Evolutionary conservation across 2,113 vertebrate genomes (phyloP), one percentile per base, ranked within the genome.

Genomic region (Seriola rivoliana): DNA sequence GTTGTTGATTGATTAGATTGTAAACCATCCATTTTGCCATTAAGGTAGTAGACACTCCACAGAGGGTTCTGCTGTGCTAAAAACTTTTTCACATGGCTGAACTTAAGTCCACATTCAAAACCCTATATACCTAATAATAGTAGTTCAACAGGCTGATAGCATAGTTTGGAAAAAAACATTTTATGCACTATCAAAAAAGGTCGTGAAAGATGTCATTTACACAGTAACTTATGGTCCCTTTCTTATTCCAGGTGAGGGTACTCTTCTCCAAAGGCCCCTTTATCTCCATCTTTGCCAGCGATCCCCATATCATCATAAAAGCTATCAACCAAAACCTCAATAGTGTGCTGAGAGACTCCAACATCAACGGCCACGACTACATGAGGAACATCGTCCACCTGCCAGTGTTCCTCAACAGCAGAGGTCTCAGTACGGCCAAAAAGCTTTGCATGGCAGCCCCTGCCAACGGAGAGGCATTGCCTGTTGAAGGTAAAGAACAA

Each of bases 261-360:
- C 92, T 99, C 72, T 99, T 99, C 93, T 99, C 98, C 8, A 99
- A 99, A 91, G 98, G 98, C 17, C 98, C 98, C 0, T 99, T 99
- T 82, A 99, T 99, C 86, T 97, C 98, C 80, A 96, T 99, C 90
- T 99, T 99, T 92, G 98, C 98, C 52, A 99, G 98, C 66, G 98
- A 99, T 77, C 98, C 98, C 0, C 98, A 99, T 81, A 99, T 99
- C 58, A 99, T 99, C 70, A 99, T 99, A 84, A 99, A 99, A 91
- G 98, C 98, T 36, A 99, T 99, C 90, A 99, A 99, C 93, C 98
- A 99, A 94, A 99, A 99, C 94, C 97, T 99, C 72, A 99, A 97
- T 88, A 99, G 97, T 3, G 98, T 99, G 80, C 95, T 99, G 1
- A 96, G 98, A 25, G 98, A 99, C 88, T 99, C 98, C 25, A 99